phyloP scores from a whole-genome alignment of 2,797 vertebrate species.

The Petrocephalus schoutedeni region DNA sequence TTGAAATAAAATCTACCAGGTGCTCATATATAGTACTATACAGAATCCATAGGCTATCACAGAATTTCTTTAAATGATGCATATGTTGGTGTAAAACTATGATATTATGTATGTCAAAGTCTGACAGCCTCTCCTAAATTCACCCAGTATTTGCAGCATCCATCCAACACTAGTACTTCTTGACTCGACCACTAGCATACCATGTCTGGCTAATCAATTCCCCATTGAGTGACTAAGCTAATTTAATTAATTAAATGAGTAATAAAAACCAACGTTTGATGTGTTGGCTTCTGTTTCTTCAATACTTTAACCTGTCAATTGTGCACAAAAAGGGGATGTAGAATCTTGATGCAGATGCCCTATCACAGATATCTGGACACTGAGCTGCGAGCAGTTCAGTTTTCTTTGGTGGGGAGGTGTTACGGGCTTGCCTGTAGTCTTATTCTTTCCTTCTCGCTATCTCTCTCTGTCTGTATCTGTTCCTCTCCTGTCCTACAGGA shows the following conservation, averaged over 20 bases:
- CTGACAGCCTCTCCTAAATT: neutral
- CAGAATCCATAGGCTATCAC: neutral
- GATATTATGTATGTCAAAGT: neutral
- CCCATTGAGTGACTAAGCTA: neutral
- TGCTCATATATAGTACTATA: neutral
- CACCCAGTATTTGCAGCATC: neutral
- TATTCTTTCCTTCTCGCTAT: too few species aligned
- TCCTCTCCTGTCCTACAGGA: too few species aligned
- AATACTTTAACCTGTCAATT: too few species aligned
- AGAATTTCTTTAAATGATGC: neutral
- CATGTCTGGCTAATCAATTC: neutral
- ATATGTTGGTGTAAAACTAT: neutral
- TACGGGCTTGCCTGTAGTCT: too few species aligned
- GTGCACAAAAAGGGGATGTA: too few species aligned
- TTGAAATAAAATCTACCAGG: neutral
- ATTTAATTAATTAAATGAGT: neutral
- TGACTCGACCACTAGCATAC: neutral
- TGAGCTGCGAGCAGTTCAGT: too few species aligned
- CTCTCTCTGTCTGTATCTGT: too few species aligned
- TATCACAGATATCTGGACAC: too few species aligned
- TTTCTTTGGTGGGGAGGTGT: too few species aligned
- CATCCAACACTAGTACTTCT: neutral
- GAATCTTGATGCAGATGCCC: too few species aligned
- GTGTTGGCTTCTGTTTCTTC: too few species aligned
- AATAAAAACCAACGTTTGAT: too few species aligned